These are phyloP conservation scores for Empidonax alnorum DNA, from an alignment of 2,113 vertebrate species.

Conservation along the genomic window DNA sequence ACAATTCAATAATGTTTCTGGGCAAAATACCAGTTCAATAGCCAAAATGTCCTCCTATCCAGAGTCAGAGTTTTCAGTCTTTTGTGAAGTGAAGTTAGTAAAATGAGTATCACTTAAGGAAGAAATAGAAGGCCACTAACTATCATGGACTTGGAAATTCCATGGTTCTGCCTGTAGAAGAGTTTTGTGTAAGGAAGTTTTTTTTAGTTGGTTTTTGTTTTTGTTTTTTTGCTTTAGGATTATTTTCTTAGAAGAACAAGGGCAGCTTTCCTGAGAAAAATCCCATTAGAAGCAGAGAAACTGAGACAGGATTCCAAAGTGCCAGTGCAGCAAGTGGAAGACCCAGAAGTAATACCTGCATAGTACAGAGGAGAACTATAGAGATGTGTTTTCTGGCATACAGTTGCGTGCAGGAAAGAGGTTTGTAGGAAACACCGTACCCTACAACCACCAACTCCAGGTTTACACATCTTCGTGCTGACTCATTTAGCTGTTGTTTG, in stretches of 20 bases:
- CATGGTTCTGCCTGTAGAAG: background rate
- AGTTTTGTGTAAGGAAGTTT: background rate
- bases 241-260: background rate
- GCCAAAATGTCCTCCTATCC: background rate
- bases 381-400: background rate
- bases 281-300: background rate
- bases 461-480: background rate
- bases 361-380: background rate
- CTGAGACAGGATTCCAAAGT: background rate
- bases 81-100: background rate
- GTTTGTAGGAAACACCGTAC: background rate
- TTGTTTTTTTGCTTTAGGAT: background rate
- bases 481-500: background rate
- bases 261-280: background rate
- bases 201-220: background rate
- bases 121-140: background rate
- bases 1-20: background rate
- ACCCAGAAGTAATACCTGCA: background rate
- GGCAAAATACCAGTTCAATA: background rate
- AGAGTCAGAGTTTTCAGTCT: background rate
- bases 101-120: background rate
- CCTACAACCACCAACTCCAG: background rate
- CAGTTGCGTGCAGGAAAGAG: background rate
- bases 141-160: background rate
- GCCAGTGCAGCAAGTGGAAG: background rate